Evolutionary conservation across 1,140 invertebrate genomes (phyloP).

Genomic region (Aricia agestis): DNA sequence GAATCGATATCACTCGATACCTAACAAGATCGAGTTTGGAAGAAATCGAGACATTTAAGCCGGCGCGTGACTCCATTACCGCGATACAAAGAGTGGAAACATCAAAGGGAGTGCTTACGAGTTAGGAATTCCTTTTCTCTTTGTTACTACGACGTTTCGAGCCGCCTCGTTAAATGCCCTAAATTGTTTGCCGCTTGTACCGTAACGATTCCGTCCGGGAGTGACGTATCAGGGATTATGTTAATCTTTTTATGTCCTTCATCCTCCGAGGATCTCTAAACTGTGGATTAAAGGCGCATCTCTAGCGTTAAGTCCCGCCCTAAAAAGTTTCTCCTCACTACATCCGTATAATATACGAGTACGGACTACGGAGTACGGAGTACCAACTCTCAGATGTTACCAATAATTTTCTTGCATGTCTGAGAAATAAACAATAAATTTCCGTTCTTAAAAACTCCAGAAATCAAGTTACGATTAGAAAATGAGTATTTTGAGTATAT

Average conservation of each 20-base stretch:
- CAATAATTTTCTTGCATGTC: too few relatives aligned
- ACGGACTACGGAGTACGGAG: too few relatives aligned
- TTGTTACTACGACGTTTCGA: slow-evolving; percentile 35
- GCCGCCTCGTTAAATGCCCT: slow-evolving; percentile 45
- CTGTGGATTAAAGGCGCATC: not conserved
- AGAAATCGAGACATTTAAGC: slow-evolving; percentile 56
- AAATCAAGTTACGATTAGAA: too few relatives aligned
- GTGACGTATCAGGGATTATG: slow-evolving; percentile 26
- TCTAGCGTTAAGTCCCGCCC: not conserved
- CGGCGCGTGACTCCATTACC: slow-evolving; percentile 59
- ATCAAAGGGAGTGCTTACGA: slow-evolving; percentile 40
- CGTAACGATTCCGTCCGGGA: slow-evolving; percentile 29
- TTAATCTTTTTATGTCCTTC: slow-evolving; percentile 22
- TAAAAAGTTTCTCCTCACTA: not conserved
- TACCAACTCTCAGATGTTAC: too few relatives aligned
- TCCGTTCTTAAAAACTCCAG: too few relatives aligned
- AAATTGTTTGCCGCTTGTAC: slow-evolving; percentile 42
- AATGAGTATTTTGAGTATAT: too few relatives aligned
- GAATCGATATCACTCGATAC: slow-evolving; percentile 49
- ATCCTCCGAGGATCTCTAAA: not conserved
- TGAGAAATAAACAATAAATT: too few relatives aligned
- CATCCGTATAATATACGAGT: too few relatives aligned
- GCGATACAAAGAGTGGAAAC: slow-evolving; percentile 47
- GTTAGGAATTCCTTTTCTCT: slow-evolving; percentile 36
- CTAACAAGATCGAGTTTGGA: slow-evolving; percentile 51